Conservation (phyloP, 2,797 vertebrate genomes). For the Sylvilagus floridanus region DNA sequence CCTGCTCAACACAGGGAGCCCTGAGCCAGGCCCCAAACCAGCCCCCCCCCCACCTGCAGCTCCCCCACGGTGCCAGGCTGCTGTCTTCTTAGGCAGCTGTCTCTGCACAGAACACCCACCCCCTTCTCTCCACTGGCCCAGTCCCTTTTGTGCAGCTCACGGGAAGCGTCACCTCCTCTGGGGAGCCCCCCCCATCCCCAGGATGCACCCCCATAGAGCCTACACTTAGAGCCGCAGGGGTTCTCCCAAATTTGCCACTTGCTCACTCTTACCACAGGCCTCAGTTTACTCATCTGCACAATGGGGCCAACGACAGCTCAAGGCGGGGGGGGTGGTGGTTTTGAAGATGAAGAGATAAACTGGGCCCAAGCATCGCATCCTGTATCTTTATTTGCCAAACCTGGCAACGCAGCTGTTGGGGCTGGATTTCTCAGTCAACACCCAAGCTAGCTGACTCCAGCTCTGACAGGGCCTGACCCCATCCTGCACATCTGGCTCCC, state of each 20-base stretch:
- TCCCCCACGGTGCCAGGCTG: background rate
- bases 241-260: background rate
- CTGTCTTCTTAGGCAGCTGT: background rate
- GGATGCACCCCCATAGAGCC: background rate
- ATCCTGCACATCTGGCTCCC: too few species aligned
- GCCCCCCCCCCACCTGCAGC: background rate
- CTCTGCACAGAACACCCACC: background rate
- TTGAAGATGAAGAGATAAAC: background rate
- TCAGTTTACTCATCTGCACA: slow-evolving; percentile 27
- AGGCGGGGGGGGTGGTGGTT: too few species aligned
- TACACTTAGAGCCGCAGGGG: too few species aligned
- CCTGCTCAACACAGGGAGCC: background rate
- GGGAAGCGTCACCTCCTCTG: background rate
- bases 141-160: background rate
- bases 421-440: background rate
- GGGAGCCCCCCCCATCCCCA: background rate
- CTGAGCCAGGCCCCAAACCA: background rate
- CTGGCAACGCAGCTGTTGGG: background rate
- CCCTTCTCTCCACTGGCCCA: background rate
- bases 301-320: background rate
- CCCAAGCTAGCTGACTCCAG: too few species aligned
- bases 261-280: background rate
- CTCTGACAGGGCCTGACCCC: too few species aligned
- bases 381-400: background rate
- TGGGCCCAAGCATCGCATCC: background rate